phyloP scores from a whole-genome alignment of 1,140 invertebrate species.

The Pollicipes pollicipes region DNA sequence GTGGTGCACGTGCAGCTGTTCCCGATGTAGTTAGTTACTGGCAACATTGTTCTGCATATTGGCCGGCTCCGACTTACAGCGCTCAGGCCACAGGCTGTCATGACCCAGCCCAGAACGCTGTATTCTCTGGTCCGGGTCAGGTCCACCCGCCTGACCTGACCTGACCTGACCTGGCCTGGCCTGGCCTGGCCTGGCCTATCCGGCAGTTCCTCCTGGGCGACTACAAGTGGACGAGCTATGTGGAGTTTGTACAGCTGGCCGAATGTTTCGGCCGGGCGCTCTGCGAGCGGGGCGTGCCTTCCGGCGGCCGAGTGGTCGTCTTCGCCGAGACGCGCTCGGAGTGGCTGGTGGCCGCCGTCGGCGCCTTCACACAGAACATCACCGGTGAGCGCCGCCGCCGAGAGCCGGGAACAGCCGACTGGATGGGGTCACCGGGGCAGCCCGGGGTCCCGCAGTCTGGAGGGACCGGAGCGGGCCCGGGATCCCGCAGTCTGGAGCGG shows the following conservation, averaged over 20 bases:
- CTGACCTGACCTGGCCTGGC: too few relatives aligned
- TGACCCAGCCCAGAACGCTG: too few relatives aligned
- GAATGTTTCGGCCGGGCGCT: constrained; percentile 60
- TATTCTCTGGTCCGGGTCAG: too few relatives aligned
- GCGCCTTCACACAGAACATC: constrained; percentile 81
- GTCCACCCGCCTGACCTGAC: too few relatives aligned
- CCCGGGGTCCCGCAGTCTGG: not conserved
- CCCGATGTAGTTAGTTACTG: too few relatives aligned
- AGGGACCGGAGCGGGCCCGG: not conserved
- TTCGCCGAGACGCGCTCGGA: constrained; percentile 93
- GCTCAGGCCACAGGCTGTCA: too few relatives aligned
- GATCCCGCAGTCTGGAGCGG: too few relatives aligned
- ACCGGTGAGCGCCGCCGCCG: constrained; percentile 35
- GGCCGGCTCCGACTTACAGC: too few relatives aligned
- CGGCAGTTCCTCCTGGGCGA: constrained; percentile 42
- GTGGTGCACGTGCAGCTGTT: too few relatives aligned
- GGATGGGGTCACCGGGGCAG: constrained; percentile 16
- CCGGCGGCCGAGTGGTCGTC: constrained; percentile 61
- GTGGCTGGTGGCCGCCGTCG: constrained; percentile 89
- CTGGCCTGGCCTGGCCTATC: too few relatives aligned
- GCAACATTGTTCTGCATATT: too few relatives aligned
- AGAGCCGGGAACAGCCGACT: constrained; percentile 7
- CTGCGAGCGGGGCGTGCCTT: constrained; percentile 38
- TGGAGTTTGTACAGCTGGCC: constrained; percentile 54
- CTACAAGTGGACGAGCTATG: constrained; percentile 77